phyloP scores from a whole-genome alignment of 2,797 vertebrate species.

The Capromys pilorides region DNA sequence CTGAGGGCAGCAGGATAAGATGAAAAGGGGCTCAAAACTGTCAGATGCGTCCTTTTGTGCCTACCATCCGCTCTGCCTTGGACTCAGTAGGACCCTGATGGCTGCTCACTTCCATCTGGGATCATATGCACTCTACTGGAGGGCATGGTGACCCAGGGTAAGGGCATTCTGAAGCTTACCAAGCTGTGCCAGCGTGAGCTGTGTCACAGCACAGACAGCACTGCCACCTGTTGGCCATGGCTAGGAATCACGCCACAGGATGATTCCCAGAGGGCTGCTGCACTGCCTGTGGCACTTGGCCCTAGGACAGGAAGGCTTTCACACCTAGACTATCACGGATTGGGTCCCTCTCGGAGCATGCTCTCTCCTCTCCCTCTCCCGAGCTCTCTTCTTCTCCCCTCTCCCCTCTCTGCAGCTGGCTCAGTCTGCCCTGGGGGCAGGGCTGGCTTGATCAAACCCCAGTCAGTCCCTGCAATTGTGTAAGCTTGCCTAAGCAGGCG shows the following conservation, averaged over 20 bases:
- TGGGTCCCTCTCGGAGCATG: not conserved
- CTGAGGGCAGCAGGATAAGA: not conserved
- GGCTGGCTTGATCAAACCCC: too few relatives aligned
- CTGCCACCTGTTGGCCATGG: constrained; percentile 80
- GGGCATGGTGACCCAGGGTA: constrained; percentile 27
- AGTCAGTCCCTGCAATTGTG: too few relatives aligned
- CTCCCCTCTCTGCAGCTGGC: too few relatives aligned
- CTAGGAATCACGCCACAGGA: constrained; percentile 42
- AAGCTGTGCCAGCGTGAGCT: not conserved
- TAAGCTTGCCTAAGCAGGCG: too few relatives aligned
- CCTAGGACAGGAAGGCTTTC: not conserved
- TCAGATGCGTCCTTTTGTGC: not conserved
- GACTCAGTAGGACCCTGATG: not conserved
- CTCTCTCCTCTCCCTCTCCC: too few relatives aligned
- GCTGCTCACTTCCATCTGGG: constrained; percentile 18
- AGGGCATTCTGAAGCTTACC: not conserved
- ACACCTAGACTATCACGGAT: not conserved
- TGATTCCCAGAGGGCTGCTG: not conserved
- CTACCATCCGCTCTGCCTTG: not conserved
- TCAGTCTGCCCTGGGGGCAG: too few relatives aligned
- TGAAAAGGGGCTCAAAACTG: not conserved
- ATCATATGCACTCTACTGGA: not conserved
- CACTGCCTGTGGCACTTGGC: not conserved
- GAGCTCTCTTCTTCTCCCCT: too few relatives aligned
- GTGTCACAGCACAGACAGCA: constrained; percentile 54